Percentiles rank a stretch among this genome's conserved stretches.
phyloP scores from a whole-genome alignment of 2,888 invertebrate species.

The Nysson spinosus region DNA sequence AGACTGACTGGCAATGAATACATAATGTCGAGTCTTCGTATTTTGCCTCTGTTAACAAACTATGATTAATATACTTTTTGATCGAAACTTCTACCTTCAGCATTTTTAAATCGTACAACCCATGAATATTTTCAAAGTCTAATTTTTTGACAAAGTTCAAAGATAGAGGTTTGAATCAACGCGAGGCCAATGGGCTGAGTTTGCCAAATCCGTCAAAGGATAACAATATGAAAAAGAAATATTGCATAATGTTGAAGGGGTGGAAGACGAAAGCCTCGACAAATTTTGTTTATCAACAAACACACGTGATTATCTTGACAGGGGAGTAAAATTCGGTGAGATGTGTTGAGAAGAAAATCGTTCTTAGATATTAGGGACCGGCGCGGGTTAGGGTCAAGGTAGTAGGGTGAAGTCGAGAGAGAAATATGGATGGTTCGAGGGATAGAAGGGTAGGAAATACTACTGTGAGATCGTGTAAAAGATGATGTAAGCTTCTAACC shows the following conservation, averaged over 20 bases:
- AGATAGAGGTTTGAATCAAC: no score
- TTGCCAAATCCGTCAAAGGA: no score
- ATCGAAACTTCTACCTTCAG: no score
- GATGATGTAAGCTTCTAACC: conserved; percentile 49
- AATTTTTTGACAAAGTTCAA: no score
- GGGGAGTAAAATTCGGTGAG: conserved; percentile 13
- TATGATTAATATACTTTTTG: not conserved
- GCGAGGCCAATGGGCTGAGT: no score
- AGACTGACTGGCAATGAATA: conserved; percentile 32
- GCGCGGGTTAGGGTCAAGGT: not conserved
- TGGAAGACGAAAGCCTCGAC: no score
- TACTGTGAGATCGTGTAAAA: conserved; percentile 15
- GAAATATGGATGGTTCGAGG: conserved; percentile 6
- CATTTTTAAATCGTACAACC: no score
- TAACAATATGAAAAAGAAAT: no score
- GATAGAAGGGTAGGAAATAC: not conserved
- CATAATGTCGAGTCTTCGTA: no score
- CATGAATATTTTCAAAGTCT: no score
- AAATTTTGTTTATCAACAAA: no score
- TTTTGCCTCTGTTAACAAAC: not conserved
- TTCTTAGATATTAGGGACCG: conserved; percentile 13
- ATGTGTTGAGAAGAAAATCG: conserved; percentile 8
- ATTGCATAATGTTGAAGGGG: no score
- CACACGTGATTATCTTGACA: conserved; percentile 12
- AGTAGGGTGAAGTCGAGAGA: conserved; percentile 5